Percentiles rank a stretch among this genome's conserved stretches.
Evolutionary conservation across 37 sponge, comb jelly and placozoan species (phyloP).

Genomic region (Beroe forskalii): DNA sequence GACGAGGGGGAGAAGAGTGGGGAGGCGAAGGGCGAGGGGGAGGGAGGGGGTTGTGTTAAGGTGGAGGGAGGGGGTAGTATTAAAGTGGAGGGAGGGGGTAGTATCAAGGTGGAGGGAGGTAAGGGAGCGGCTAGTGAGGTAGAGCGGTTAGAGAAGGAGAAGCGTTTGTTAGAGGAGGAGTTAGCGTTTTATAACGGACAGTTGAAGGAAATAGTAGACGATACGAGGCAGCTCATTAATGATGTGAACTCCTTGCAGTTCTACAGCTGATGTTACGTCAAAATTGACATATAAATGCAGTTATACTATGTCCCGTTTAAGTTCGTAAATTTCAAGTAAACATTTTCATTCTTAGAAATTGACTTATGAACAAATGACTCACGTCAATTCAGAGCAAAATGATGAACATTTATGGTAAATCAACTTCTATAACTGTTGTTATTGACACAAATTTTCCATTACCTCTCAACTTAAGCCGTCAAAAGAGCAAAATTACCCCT

Average conservation of each 20-base stretch:
- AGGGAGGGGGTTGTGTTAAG: background rate
- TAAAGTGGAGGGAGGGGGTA: background rate
- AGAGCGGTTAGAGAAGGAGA: conserved; percentile 29
- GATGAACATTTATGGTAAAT: too few species aligned
- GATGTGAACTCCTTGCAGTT: conserved; percentile 45
- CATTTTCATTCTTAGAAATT: too few species aligned
- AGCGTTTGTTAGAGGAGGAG: conserved; percentile 2
- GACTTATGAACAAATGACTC: too few species aligned
- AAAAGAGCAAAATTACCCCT: too few species aligned
- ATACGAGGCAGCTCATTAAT: background rate
- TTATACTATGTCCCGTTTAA: too few species aligned
- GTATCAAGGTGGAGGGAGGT: background rate
- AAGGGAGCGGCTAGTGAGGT: background rate
- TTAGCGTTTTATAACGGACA: conserved; percentile 55
- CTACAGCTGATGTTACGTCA: background rate
- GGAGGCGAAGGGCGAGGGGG: background rate
- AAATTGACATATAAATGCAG: too few species aligned
- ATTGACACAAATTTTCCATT: too few species aligned
- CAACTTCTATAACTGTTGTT: too few species aligned
- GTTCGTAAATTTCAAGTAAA: too few species aligned
- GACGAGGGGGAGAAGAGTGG: background rate
- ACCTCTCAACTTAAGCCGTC: too few species aligned
- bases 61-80: background rate
- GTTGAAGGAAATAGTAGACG: conserved; percentile 55
- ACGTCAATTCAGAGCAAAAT: too few species aligned